Base-by-base conservation (phyloP, 92 coral and sea anemone species). In the Porites cylindrica region DNA sequence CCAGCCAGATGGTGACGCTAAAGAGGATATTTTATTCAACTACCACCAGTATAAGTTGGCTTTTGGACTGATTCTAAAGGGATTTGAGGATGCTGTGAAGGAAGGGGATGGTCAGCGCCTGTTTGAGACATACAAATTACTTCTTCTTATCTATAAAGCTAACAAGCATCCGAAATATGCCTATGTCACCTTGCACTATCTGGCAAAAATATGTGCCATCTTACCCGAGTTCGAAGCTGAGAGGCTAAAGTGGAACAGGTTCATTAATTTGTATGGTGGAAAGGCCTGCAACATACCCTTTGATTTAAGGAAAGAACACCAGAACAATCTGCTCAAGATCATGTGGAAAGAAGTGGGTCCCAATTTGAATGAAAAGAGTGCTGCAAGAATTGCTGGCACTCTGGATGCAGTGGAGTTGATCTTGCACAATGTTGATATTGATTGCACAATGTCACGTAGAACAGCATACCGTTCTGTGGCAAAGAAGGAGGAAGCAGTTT, bases 71-170 rank as follows among this genome's bases (percentile, higher is more conserved):
- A 26, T 67, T 1, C 74, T 92, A 2, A 85, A 81, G 91, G 80
- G 83, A 51, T 89, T 89, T 86, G 91, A 92, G 82, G 93, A 92
- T 92, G 91, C 93, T 14, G 83, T 89, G 16, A 89, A 82, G 56
- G 92, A 90, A 83, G 93, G 96, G 1, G 92, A 93, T 75, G 91
- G 93, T 1, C 91, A 92, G 73, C 91, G 95, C 17, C 75, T 92
- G 19, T 88, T 84, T 79, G 93, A 92, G 16, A 78, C 88, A 9
- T 93, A 93, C 76, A 93, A 93, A 66, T 32, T 90, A 14, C 56
- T 76, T 1, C 67, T 93, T 19, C 74, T 93, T 29, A 53, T 93
- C 17, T 93, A 78, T 73, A 93, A 93, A 80, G 81, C 91, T 51
- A 32, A 87, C 26, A 70, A 75, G 16, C 95, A 94, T 29, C 63